Evolutionary conservation across 2,113 vertebrate genomes (phyloP), one percentile per base, ranked within the genome.

Genomic region (Promerops cafer): DNA sequence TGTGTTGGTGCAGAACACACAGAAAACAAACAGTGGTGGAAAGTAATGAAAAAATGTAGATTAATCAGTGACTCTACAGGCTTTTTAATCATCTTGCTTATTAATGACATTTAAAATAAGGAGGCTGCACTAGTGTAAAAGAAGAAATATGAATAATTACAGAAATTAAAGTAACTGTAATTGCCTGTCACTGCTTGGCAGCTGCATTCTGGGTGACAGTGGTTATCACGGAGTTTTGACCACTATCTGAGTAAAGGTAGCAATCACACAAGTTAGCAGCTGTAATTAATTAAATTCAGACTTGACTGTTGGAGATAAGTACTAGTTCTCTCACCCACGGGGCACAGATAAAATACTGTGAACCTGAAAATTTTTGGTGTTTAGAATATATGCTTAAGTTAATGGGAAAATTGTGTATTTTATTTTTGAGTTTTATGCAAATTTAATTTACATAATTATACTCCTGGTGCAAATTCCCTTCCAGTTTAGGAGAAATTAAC

Each of bases 11-110:
- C 56, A 95, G 89, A 97, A 90, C 59, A n/a, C 52, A 78, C 11
- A 81, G 30, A 93, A 87, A 97, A 89, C 21, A 57, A 80, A 82
- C 16, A 47, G 11, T 81, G 31, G 18, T 85, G 37, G 59, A 95
- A 94, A 90, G 15, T 95, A 97, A 93, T 93, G 74, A 96, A 76
- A 66, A 96, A 83, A 5, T 68, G n/a, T 65, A 96, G 50, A 88
- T 88, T 94, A 96, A 94, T 93, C 16, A 77, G 40, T 56, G 85
- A n/a, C 8, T 59, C 8, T 83, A 56, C 19, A 45, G 35, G 15
- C 3, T 90, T 94, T 89, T 89, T 22, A 93, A 70, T 84, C 9
- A 60, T 35, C 21, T 80, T 52, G 27, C 31, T 57, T 87, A 35
- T 45, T 40, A 72, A 80, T 3, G n/a, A 57, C 28, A 59, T 44